phyloP scores from a whole-genome alignment of 2,113 vertebrate species.

The Peromyscus leucopus region DNA sequence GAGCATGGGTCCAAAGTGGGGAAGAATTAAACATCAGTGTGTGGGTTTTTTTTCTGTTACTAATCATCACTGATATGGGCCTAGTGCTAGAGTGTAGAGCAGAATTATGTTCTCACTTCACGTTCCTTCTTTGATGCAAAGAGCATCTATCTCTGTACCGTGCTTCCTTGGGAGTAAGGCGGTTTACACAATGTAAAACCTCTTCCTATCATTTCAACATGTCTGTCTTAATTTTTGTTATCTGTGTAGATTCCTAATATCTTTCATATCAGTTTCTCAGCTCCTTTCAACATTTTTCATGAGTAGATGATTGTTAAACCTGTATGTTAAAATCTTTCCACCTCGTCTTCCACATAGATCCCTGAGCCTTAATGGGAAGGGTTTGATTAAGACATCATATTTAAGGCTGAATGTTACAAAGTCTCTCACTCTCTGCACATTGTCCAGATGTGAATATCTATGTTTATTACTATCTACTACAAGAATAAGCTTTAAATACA shows the following conservation, averaged over 20 bases:
- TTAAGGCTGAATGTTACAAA: neutral
- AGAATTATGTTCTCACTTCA: neutral
- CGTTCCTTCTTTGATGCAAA: neutral
- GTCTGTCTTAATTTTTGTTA: neutral
- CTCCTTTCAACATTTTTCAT: neutral
- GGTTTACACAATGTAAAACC: neutral
- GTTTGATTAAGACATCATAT: neutral
- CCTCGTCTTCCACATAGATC: neutral
- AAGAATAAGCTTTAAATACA: neutral
- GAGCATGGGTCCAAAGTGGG: neutral
- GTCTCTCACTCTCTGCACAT: neutral
- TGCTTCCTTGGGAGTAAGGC: neutral
- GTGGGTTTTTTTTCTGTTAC: neutral
- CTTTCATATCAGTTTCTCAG: neutral
- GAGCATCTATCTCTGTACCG: neutral
- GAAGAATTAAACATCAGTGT: neutral
- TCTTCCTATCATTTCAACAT: neutral
- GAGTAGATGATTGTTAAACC: neutral
- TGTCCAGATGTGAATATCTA: neutral
- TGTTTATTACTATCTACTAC: neutral
- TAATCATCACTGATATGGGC: neutral
- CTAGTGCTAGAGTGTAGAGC: neutral
- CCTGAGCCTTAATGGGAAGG: rapidly evolving
- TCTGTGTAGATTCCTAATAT: neutral
- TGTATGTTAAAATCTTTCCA: neutral